Conservation (phyloP, 2,888 invertebrate genomes). For the Cancer borealis region DNA sequence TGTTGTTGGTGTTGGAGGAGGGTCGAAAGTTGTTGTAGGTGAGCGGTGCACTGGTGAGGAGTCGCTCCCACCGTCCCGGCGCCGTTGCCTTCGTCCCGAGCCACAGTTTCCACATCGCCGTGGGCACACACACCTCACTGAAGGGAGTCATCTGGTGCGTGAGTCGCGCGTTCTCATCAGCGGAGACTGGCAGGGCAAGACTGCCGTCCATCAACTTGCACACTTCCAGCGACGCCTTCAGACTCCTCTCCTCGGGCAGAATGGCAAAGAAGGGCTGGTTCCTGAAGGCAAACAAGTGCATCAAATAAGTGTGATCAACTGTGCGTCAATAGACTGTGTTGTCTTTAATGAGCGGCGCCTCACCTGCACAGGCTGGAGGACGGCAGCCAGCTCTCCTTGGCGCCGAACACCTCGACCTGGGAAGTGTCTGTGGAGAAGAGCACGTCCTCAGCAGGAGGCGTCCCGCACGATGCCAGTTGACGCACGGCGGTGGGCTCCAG, state of each 20-base stretch:
- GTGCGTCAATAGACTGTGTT: neutral
- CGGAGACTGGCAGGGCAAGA: slow-evolving; percentile 9
- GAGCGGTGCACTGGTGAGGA: neutral
- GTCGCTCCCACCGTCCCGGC: neutral
- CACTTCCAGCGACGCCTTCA: neutral
- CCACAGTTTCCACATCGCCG: slow-evolving; percentile 47
- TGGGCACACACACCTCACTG: slow-evolving; percentile 44
- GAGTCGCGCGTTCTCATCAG: slow-evolving; percentile 2
- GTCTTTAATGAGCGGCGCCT: neutral
- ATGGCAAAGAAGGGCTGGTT: neutral
- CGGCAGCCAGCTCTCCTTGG: neutral
- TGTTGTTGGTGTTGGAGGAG: neutral
- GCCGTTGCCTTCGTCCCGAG: neutral
- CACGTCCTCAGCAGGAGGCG: neutral
- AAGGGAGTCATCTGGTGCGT: slow-evolving; percentile 41
- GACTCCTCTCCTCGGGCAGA: slow-evolving; percentile 16
- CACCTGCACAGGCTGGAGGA: neutral
- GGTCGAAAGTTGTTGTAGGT: neutral
- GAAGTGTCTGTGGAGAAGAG: neutral
- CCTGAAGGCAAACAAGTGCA: neutral
- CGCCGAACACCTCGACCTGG: neutral
- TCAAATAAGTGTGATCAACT: neutral
- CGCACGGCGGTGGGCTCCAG: neutral
- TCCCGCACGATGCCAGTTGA: neutral
- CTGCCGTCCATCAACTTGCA: slow-evolving; percentile 30